Percentiles rank a stretch among this genome's conserved stretches.
Evolutionary conservation across 2,113 vertebrate genomes (phyloP).

Genomic region (Oreocharis arfaki): DNA sequence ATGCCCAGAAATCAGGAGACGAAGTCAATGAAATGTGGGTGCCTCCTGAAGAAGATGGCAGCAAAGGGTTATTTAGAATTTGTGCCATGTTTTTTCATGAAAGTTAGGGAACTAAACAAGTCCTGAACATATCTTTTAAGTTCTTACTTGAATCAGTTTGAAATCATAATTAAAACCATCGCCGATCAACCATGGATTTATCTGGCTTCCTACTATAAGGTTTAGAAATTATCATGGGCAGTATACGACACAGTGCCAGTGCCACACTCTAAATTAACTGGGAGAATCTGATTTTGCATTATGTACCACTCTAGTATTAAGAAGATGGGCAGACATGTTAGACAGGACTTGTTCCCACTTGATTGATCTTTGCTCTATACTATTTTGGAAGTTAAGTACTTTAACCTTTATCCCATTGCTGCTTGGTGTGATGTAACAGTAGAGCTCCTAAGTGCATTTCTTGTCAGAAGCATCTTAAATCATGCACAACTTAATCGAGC

Average conservation of each 20-base stretch:
- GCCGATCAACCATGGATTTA: not conserved
- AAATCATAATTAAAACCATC: not conserved
- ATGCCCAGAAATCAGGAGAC: not conserved
- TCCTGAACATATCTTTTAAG: not conserved
- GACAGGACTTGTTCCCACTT: not conserved
- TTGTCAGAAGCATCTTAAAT: slow-evolving; percentile 42
- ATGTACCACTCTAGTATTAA: not conserved
- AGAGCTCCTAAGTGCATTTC: slow-evolving; percentile 44
- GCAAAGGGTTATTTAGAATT: not conserved
- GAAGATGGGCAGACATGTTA: not conserved
- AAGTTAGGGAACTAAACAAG: not conserved
- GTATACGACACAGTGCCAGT: not conserved
- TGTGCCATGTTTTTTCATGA: not conserved
- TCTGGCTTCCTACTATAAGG: not conserved
- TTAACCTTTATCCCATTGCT: slow-evolving; percentile 33
- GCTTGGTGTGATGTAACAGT: not conserved
- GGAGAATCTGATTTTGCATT: not conserved
- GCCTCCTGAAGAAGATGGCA: not conserved
- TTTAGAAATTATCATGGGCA: not conserved
- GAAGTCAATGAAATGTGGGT: not conserved
- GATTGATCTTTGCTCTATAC: slow-evolving; percentile 31
- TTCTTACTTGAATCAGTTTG: not conserved
- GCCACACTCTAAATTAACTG: not conserved
- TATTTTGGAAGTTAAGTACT: slow-evolving; percentile 36
- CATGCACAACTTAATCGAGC: not conserved